These are phyloP conservation scores for Ennomos erosarius DNA, from an alignment of 2,888 invertebrate species.

Conservation along the genomic window DNA sequence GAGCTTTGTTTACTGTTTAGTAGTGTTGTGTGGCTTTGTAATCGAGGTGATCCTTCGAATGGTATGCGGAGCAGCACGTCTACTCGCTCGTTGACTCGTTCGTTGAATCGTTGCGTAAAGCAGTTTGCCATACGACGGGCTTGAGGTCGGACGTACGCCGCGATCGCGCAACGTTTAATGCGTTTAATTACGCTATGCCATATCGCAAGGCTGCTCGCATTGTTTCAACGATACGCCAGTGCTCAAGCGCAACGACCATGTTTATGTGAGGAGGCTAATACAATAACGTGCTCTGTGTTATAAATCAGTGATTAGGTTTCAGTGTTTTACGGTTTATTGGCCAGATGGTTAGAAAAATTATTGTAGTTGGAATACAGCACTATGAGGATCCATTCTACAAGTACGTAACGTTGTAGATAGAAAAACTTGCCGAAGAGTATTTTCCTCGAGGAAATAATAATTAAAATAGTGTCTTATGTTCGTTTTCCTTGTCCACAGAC, in stretches of 20 bases:
- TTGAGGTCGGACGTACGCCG: constrained; percentile 60
- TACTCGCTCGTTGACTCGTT: constrained; percentile 39
- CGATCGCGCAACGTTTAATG: constrained; percentile 49
- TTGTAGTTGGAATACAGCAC: constrained; percentile 76
- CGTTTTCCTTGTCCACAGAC: constrained; percentile 70
- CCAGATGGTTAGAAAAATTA: constrained; percentile 80
- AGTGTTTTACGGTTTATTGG: constrained; percentile 48
- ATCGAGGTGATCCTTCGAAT: constrained; percentile 78
- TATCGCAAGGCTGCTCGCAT: constrained; percentile 62
- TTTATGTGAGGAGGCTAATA: constrained; percentile 60
- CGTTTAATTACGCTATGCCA: constrained; percentile 63
- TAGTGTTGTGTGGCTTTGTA: constrained; percentile 66
- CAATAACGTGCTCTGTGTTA: constrained; percentile 49
- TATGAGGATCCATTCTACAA: constrained; percentile 81
- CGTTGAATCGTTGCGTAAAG: constrained; percentile 59
- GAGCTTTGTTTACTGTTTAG: constrained; percentile 69
- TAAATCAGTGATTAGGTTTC: constrained; percentile 55
- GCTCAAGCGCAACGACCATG: constrained; percentile 60
- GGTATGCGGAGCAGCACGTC: constrained; percentile 69
- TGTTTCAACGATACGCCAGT: constrained; percentile 60
- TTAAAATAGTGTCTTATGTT: constrained; percentile 37
- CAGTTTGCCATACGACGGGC: constrained; percentile 63
- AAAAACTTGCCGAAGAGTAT: constrained; percentile 31
- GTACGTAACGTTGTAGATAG: constrained; percentile 55
- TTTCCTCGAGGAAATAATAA: constrained; percentile 37